Percentiles rank a stretch among this genome's conserved stretches.
phyloP scores from a whole-genome alignment of 1,140 invertebrate genomes.

The Andrena cerasifolii region DNA sequence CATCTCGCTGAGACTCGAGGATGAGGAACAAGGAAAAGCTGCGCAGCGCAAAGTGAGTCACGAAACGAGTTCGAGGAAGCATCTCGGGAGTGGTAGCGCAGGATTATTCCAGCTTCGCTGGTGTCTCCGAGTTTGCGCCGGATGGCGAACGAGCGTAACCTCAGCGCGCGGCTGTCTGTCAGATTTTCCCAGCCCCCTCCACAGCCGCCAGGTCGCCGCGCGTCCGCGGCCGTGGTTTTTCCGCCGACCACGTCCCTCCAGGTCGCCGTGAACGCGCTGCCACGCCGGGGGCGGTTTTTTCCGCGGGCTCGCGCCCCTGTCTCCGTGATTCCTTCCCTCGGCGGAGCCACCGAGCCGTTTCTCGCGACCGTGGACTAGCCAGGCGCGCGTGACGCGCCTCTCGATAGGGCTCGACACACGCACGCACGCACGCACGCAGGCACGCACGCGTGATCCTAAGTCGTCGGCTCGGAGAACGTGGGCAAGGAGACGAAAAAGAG shows the following conservation, averaged over 20 bases:
- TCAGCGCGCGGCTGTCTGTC: too few relatives aligned
- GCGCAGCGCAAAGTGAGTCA: conserved; percentile 37
- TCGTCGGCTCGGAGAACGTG: conserved; percentile 68
- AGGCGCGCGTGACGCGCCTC: conserved; percentile 69
- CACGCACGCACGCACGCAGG: conserved; percentile 39
- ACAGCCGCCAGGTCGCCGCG: not conserved
- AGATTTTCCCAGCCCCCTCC: conserved; percentile 25
- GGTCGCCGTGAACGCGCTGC: not conserved
- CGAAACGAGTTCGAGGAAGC: conserved; percentile 27
- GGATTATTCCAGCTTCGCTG: too few relatives aligned
- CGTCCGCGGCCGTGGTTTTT: not conserved
- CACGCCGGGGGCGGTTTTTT: conserved; percentile 54
- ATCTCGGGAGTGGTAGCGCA: too few relatives aligned
- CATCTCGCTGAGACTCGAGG: too few relatives aligned
- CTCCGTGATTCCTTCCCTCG: conserved; percentile 37
- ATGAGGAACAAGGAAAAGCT: too few relatives aligned
- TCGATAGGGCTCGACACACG: conserved; percentile 62
- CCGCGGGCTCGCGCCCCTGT: conserved; percentile 28
- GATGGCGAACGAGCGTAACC: conserved; percentile 49
- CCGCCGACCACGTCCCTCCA: not conserved
- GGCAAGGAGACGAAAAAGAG: conserved; percentile 44
- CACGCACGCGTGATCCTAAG: conserved; percentile 46
- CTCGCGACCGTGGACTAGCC: conserved; percentile 44
- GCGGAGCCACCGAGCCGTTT: not conserved
- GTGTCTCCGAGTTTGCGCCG: too few relatives aligned